Evolutionary conservation across 2,113 vertebrate genomes (phyloP), one percentile per base, ranked within the genome.

Genomic region (Callopanchax toddi): DNA sequence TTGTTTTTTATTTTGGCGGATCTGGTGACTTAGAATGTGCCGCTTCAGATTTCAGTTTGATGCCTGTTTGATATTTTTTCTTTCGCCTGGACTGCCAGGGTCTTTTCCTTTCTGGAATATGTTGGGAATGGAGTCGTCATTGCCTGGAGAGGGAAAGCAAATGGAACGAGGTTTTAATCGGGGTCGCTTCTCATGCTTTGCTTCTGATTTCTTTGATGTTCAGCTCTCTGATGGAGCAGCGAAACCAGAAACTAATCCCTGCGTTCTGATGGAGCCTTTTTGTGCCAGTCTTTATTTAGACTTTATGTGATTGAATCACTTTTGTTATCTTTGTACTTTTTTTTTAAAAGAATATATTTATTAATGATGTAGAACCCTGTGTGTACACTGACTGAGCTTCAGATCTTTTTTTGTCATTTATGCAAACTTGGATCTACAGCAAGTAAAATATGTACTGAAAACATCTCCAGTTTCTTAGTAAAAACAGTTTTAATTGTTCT

Each of bases 1-100:
- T 4, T 36, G 11, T 37, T 37, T 12, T 37, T 37, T 37, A 13
- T 37, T 37, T 12, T 52, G 25, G 45, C 53, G 55, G 49, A 60
- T 57, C 42, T 11, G 15, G 72, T 50, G 63, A 76, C 66, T 78
- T 74, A 55, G 61, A 60, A 32, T 39, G 29, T 17, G 18, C n/a
- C n/a, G 60, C 66, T 74, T 74, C 48, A 56, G 20, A 57, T 63
- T 76, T 81, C 44, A 75, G 79, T 84, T 84, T 83, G 85, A 87
- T 84, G 81, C 52, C 2, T 65, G 44, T 65, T 69, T 71, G 66
- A 71, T 74, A 75, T 70, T 64, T n/a, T 61, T 62, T 69, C 42
- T 23, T 39, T 25, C 55, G 45, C 76, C 34, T 6, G 34, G 63
- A 50, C 74, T 79, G 71, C 64, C 20, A 65, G 71, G 67, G 48